A percentile compares a stretch with the other conserved stretches of the same genome.
Evolutionary conservation across 2,113 vertebrate genomes (phyloP).

Genomic region (Brienomyrus longianalis): DNA sequence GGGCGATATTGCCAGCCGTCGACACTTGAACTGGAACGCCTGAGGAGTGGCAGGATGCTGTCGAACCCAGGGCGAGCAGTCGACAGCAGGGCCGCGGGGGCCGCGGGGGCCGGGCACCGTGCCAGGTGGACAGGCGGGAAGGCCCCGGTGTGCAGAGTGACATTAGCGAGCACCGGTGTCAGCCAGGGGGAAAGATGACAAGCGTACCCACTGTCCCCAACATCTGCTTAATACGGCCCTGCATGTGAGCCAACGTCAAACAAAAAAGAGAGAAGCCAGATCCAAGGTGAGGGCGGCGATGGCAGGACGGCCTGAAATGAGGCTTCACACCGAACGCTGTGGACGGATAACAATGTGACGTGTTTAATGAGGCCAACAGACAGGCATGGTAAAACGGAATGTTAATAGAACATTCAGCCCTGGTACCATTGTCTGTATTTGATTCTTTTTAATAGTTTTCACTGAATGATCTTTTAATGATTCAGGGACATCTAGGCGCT

Average conservation of each 20-base stretch:
- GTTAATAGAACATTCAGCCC: not conserved
- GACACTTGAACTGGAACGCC: not conserved
- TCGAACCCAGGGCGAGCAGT: not conserved
- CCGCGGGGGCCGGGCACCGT: not conserved
- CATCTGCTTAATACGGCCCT: conserved; percentile 36
- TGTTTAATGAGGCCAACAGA: not conserved
- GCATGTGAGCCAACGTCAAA: conserved; percentile 30
- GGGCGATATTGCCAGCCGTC: not conserved
- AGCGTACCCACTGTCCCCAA: conserved; percentile 28
- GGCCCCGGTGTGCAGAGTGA: conserved; percentile 22
- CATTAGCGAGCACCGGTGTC: conserved; percentile 28
- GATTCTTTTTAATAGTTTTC: not conserved
- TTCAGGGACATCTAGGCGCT: not conserved
- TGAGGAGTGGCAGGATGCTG: not conserved
- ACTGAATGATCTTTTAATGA: not conserved
- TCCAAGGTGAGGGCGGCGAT: conserved; percentile 30
- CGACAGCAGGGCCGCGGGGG: conserved; percentile 6
- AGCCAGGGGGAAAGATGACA: conserved; percentile 25
- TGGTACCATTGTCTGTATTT: not conserved
- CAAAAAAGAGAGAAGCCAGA: conserved; percentile 17
- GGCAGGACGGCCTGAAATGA: not conserved
- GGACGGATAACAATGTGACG: not conserved
- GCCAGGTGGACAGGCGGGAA: conserved; percentile 14
- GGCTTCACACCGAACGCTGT: not conserved
- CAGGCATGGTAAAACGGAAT: not conserved